phyloP scores from a whole-genome alignment of 2,113 vertebrate genomes.

The Chaetops frenatus region DNA sequence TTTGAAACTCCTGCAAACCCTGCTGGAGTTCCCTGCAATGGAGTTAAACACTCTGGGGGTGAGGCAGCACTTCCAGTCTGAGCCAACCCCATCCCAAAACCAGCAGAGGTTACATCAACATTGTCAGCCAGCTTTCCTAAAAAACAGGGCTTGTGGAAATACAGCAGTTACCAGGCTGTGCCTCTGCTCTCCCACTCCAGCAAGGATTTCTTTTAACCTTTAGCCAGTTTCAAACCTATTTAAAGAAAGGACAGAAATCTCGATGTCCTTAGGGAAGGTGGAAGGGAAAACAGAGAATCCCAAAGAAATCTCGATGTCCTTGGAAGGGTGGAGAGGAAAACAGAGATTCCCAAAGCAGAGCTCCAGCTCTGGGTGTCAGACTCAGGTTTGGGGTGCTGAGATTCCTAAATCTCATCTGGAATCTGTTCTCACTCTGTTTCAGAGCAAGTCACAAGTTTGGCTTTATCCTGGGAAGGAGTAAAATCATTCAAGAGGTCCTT shows the following conservation, averaged over 20 bases:
- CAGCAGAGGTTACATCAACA: neutral
- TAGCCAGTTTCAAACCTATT: fast-evolving
- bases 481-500: neutral
- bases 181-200: neutral
- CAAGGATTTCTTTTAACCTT: neutral
- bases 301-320: neutral
- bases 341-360: neutral
- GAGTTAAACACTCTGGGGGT: neutral
- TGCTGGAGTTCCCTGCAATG: neutral
- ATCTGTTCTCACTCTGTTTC: fast-evolving
- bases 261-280: fast-evolving
- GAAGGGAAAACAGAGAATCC: neutral
- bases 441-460: neutral
- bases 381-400: neutral
- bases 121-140: neutral
- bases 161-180: neutral
- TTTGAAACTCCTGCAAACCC: neutral
- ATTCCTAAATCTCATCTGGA: neutral
- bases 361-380: neutral
- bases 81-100: neutral
- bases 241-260: neutral
- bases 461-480: neutral
- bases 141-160: neutral
- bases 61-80: neutral
- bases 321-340: neutral